Percentiles rank a stretch among this genome's conserved stretches.
phyloP scores from a whole-genome alignment of 2,888 invertebrate genomes.

The Amphipoea lucens region DNA sequence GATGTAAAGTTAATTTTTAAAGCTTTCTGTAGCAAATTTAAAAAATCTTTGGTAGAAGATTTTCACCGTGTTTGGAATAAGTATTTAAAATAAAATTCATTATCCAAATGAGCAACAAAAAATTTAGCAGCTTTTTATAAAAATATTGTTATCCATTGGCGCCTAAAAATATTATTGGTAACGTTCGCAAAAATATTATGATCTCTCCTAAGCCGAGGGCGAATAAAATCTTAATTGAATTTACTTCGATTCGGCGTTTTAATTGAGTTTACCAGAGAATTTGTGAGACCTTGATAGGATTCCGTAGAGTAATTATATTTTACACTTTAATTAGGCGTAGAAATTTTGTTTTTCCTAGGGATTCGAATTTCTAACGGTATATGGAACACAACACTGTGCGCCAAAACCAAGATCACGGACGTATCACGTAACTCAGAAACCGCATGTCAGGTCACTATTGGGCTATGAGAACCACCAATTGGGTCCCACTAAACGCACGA shows the following conservation, averaged over 20 bases:
- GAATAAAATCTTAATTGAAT: conserved; percentile 44
- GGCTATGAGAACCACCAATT: background rate
- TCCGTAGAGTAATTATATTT: conserved; percentile 17
- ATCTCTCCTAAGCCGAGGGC: background rate
- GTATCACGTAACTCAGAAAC: background rate
- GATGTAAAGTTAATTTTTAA: background rate
- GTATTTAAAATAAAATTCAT: background rate
- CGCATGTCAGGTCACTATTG: background rate
- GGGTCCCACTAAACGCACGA: background rate
- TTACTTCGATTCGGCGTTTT: conserved; percentile 19
- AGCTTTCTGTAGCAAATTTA: background rate
- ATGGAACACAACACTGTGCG: too few species aligned
- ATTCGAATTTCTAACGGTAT: too few species aligned
- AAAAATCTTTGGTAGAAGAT: background rate
- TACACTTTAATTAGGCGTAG: background rate
- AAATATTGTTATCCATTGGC: background rate
- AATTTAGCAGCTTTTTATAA: background rate
- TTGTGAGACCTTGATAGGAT: background rate
- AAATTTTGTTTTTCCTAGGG: background rate
- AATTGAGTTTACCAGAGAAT: conserved; percentile 32
- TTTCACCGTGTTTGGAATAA: background rate
- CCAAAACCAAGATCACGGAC: background rate
- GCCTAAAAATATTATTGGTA: conserved; percentile 13
- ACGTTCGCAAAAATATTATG: conserved; percentile 26
- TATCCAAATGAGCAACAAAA: background rate